Evolutionary conservation across 2,888 invertebrate species (phyloP).

Genomic region (Agriopis marginaria): DNA sequence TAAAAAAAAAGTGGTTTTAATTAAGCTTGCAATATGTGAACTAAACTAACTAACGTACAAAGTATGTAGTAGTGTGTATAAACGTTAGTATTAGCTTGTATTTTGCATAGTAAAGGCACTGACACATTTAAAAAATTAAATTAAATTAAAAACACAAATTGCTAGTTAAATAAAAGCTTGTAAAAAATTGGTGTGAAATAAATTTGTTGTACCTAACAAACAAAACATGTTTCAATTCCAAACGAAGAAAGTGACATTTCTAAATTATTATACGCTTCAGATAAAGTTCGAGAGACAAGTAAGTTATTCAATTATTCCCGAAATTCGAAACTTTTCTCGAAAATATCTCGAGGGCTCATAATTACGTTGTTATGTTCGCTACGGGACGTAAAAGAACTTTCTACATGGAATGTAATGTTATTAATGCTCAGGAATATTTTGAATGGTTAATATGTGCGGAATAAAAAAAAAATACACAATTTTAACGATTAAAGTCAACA

Average conservation of each 20-base stretch:
- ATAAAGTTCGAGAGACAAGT: slow-evolving; percentile 42
- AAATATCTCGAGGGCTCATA: slow-evolving; percentile 34
- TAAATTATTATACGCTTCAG: slow-evolving; percentile 37
- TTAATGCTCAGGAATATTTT: neutral
- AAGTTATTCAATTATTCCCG: slow-evolving; percentile 43
- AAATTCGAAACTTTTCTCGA: slow-evolving; percentile 38
- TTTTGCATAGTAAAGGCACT: too few relatives aligned
- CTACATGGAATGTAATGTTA: slow-evolving; percentile 35
- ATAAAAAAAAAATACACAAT: too few relatives aligned
- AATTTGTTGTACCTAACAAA: neutral
- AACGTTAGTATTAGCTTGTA: too few relatives aligned
- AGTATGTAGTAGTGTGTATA: too few relatives aligned
- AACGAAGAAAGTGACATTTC: neutral
- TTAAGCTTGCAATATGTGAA: too few relatives aligned
- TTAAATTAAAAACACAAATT: too few relatives aligned
- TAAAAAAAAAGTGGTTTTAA: too few relatives aligned
- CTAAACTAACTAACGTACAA: too few relatives aligned
- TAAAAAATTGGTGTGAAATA: too few relatives aligned
- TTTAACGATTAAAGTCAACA: too few relatives aligned
- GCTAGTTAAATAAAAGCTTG: too few relatives aligned
- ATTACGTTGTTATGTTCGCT: slow-evolving; percentile 40
- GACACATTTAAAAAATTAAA: too few relatives aligned
- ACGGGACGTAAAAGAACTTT: slow-evolving; percentile 28
- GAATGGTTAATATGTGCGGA: neutral
- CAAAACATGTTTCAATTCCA: neutral